A percentile compares a stretch with the other conserved stretches of the same genome.
Evolutionary conservation across 2,888 invertebrate species (phyloP).

Genomic region (Oscheius onirici): DNA sequence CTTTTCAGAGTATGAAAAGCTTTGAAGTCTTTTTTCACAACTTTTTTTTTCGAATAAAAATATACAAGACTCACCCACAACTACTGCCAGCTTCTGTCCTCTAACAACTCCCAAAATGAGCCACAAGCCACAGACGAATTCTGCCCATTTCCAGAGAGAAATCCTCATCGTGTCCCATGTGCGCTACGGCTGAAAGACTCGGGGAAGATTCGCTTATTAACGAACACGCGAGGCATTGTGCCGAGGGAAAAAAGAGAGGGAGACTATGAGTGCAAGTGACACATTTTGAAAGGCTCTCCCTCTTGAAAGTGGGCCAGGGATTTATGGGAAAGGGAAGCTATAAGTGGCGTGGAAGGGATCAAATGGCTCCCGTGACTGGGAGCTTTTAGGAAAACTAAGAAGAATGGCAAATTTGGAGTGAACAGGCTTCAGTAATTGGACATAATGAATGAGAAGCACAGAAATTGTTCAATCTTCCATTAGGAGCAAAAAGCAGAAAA

Average conservation of each 20-base stretch:
- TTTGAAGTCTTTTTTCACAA: too few species aligned
- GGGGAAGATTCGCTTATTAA: not conserved
- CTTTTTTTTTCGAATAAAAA: too few species aligned
- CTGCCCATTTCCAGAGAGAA: too few species aligned
- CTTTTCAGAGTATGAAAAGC: too few species aligned
- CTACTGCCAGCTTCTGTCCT: constrained; percentile 21
- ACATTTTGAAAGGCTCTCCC: not conserved
- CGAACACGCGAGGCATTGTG: not conserved
- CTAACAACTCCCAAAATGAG: not conserved
- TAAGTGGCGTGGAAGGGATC: not conserved
- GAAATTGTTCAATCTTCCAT: too few species aligned
- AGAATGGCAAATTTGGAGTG: not conserved
- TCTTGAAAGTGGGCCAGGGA: not conserved
- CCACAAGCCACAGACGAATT: too few species aligned
- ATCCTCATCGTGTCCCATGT: constrained; percentile 10
- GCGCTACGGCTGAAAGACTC: not conserved
- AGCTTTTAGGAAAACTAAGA: constrained; percentile 4
- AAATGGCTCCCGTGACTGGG: not conserved
- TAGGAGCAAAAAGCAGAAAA: not conserved
- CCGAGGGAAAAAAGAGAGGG: not conserved
- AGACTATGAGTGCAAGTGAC: constrained; percentile 10
- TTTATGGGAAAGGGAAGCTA: not conserved
- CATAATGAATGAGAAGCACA: too few species aligned
- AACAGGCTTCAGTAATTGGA: not conserved
- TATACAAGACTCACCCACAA: constrained; percentile 19